phyloP scores from a whole-genome alignment of 1,140 invertebrate species.

The Sarcophaga peregrina region DNA sequence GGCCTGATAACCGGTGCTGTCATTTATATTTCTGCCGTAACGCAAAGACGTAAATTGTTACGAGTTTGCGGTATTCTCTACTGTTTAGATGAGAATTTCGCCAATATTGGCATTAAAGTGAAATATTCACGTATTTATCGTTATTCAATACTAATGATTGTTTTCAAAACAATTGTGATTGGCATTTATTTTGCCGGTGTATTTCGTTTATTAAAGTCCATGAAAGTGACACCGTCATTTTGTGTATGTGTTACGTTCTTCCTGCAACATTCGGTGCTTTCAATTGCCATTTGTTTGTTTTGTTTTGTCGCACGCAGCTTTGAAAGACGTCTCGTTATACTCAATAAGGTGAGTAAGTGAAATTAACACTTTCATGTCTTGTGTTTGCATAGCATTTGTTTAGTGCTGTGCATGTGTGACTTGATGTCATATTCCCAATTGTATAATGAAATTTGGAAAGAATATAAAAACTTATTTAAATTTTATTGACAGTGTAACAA shows the following conservation, averaged over 20 bases:
- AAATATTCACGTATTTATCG: slow-evolving; percentile 56
- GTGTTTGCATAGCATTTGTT: neutral
- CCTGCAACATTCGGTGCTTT: slow-evolving; percentile 55
- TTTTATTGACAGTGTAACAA: too few relatives aligned
- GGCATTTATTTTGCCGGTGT: slow-evolving; percentile 53
- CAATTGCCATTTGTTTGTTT: slow-evolving; percentile 60
- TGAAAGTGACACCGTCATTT: slow-evolving; percentile 32
- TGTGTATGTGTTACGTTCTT: slow-evolving; percentile 49
- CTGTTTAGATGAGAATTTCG: slow-evolving; percentile 51
- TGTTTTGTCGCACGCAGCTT: slow-evolving; percentile 56
- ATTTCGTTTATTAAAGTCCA: slow-evolving; percentile 36
- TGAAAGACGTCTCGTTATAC: slow-evolving; percentile 55
- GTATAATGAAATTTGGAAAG: neutral
- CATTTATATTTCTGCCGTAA: slow-evolving; percentile 47
- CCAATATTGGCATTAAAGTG: slow-evolving; percentile 55
- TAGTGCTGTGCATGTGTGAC: neutral
- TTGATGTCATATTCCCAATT: neutral
- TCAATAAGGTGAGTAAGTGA: slow-evolving; percentile 54
- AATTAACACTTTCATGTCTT: neutral
- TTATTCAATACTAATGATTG: slow-evolving; percentile 49
- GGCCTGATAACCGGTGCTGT: slow-evolving; percentile 56
- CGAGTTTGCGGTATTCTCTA: slow-evolving; percentile 54
- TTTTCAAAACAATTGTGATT: slow-evolving; percentile 52
- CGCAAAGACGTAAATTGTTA: slow-evolving; percentile 47
- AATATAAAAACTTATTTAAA: too few relatives aligned